Evolutionary conservation across 2,797 vertebrate genomes (phyloP).

Genomic region (Scyliorhinus canicula): DNA sequence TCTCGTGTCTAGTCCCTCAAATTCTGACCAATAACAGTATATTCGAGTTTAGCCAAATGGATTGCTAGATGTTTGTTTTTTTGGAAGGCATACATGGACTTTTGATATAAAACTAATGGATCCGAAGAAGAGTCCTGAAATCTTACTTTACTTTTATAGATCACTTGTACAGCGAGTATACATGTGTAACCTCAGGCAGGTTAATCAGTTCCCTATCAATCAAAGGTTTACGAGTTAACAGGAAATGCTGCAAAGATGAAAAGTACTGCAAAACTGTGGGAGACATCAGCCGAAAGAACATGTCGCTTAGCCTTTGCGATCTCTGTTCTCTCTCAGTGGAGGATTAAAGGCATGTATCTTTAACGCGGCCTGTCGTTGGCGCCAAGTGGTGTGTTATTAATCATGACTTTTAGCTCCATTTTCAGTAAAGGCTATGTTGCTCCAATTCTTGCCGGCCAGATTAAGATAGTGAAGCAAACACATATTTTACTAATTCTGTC

Average conservation of each 20-base stretch:
- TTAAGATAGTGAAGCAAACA: slow-evolving; percentile 26
- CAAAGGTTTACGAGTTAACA: slow-evolving; percentile 61
- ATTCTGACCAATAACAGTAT: background rate
- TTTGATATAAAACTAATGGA: background rate
- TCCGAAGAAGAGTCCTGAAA: background rate
- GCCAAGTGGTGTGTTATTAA: slow-evolving; percentile 59
- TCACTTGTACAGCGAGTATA: slow-evolving; percentile 54
- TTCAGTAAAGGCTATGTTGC: background rate
- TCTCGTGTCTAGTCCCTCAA: background rate
- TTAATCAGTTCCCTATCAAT: slow-evolving; percentile 59
- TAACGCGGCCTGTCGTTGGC: slow-evolving; percentile 50
- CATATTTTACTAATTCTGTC: background rate
- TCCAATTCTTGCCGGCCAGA: background rate
- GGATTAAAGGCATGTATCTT: slow-evolving; percentile 51
- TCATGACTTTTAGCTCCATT: slow-evolving; percentile 46
- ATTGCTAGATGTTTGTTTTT: background rate
- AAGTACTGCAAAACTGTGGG: slow-evolving; percentile 24
- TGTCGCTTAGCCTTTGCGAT: slow-evolving; percentile 43
- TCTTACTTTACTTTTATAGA: slow-evolving; percentile 51
- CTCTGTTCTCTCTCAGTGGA: slow-evolving; percentile 50
- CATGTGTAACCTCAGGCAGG: slow-evolving; percentile 57
- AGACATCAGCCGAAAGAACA: slow-evolving; percentile 31
- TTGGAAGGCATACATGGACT: too few relatives aligned
- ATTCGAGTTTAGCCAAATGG: background rate
- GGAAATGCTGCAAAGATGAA: slow-evolving; percentile 53